These are phyloP conservation scores for Drosophila oshimai DNA, from an alignment of 1,140 invertebrate genomes.

Conservation along the genomic window DNA sequence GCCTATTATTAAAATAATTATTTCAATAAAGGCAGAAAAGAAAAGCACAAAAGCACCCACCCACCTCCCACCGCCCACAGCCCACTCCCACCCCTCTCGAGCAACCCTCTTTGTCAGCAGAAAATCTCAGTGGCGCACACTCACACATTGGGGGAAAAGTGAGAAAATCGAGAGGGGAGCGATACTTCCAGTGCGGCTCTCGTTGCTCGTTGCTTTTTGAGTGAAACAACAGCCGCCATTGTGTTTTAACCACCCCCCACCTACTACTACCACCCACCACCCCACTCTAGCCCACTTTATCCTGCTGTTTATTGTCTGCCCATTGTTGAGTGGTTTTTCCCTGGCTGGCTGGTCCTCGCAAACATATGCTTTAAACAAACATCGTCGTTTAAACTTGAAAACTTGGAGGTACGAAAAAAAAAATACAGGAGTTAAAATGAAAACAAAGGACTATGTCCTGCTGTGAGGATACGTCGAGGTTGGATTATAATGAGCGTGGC, in stretches of 20 bases:
- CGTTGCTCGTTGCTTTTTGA: conserved; percentile 65
- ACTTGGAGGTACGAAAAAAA: conserved; percentile 3
- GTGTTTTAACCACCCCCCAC: conserved; percentile 47
- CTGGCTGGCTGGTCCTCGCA: conserved; percentile 20
- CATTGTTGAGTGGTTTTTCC: conserved; percentile 73
- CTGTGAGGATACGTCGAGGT: conserved; percentile 47
- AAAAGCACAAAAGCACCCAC: conserved; percentile 71
- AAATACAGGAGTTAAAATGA: conserved; percentile 7
- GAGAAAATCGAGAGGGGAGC: background rate
- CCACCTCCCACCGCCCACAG: background rate
- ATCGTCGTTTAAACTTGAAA: conserved; percentile 74
- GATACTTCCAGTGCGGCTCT: conserved; percentile 59
- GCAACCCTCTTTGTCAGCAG: conserved; percentile 73
- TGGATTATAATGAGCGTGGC: conserved; percentile 68
- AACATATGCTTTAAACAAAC: conserved; percentile 75
- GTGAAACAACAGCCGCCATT: conserved; percentile 76
- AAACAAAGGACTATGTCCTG: conserved; percentile 45
- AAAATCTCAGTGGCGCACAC: conserved; percentile 62
- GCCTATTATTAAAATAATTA: conserved; percentile 82
- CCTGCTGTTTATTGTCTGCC: conserved; percentile 71
- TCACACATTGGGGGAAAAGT: background rate
- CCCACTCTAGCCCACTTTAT: background rate
- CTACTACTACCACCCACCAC: background rate
- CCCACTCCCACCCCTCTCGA: conserved; percentile 5
- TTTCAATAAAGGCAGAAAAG: conserved; percentile 80